These are phyloP conservation scores for Strigops habroptila DNA, from an alignment of 2,113 vertebrate genomes.

Conservation along the genomic window DNA sequence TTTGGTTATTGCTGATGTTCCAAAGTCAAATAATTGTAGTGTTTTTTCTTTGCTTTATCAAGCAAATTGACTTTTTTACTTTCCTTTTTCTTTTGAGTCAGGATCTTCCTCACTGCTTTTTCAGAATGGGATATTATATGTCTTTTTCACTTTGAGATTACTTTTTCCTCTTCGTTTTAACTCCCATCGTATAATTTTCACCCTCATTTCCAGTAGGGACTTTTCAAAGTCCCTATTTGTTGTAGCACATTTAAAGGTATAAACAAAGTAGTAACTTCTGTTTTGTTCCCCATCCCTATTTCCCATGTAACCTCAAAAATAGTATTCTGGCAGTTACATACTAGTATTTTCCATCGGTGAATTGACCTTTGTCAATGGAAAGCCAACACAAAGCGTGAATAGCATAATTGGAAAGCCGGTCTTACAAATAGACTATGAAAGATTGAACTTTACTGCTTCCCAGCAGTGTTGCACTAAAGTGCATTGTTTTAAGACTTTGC, in stretches of 20 bases:
- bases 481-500: not conserved
- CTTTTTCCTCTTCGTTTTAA: not conserved
- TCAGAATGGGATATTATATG: not conserved
- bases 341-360: not conserved
- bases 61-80: not conserved
- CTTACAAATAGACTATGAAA: not conserved
- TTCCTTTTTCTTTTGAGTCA: not conserved
- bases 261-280: not conserved
- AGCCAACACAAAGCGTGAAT: not conserved
- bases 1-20: constrained; percentile 39
- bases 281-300: not conserved
- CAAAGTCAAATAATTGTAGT: constrained; percentile 21
- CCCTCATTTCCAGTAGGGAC: not conserved
- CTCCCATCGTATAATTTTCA: not conserved
- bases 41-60: constrained; percentile 2
- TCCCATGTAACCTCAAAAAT: not conserved
- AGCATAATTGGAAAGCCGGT: not conserved
- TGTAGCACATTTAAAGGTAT: not conserved
- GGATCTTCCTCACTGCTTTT: not conserved
- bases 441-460: not conserved
- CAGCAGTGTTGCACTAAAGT: not conserved
- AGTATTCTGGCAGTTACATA: not conserved
- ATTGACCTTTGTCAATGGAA: not conserved
- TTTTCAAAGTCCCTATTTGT: not conserved
- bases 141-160: not conserved